Percentiles rank a stretch among this genome's conserved stretches.
Evolutionary conservation across 2,113 vertebrate genomes (phyloP).

Genomic region (Amphilophus citrinellus): DNA sequence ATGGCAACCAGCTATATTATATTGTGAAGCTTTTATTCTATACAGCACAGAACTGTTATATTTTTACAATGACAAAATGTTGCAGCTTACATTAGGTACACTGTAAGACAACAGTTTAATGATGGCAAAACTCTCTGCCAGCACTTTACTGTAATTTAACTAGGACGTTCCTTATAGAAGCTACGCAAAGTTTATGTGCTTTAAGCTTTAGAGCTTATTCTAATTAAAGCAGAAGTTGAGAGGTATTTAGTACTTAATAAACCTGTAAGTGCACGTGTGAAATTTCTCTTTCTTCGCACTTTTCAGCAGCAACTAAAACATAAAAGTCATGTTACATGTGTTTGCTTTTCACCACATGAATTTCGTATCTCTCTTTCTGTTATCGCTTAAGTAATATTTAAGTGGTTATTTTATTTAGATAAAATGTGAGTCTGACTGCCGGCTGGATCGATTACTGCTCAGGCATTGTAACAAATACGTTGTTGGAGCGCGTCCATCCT

Average conservation of each 20-base stretch:
- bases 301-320: not conserved
- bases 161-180: not conserved
- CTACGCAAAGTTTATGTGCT: not conserved
- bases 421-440: not conserved
- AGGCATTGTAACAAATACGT: conserved; percentile 34
- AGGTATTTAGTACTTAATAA: conserved; percentile 2
- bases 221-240: not conserved
- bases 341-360: not conserved
- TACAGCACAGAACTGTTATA: not conserved
- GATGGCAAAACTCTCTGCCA: not conserved
- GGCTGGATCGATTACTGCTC: conserved; percentile 12
- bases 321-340: not conserved
- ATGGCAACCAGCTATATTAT: not conserved
- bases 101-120: not conserved
- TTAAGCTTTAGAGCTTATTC: not conserved
- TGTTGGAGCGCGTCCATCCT: conserved; percentile 27
- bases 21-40: not conserved
- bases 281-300: not conserved
- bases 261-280: not conserved
- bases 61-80: not conserved
- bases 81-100: not conserved
- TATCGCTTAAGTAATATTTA: not conserved
- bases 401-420: not conserved
- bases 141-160: not conserved
- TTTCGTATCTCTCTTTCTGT: no score